A percentile compares a stretch with the other conserved stretches of the same genome.
Conservation (phyloP, 2,113 vertebrate species). For the Elgaria multicarinata region DNA sequence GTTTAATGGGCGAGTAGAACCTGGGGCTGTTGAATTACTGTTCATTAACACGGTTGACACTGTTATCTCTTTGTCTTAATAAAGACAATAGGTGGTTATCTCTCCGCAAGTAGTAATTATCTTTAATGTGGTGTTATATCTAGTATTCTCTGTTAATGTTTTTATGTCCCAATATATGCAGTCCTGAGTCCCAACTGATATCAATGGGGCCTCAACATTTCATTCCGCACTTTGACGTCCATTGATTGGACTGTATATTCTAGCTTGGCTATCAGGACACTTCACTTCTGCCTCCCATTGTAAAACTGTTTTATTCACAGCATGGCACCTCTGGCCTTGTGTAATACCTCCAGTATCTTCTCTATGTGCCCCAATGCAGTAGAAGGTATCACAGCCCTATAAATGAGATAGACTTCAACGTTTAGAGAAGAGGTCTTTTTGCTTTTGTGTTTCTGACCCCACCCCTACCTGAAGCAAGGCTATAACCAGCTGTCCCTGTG, state of each 20-base stretch:
- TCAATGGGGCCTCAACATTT: constrained; percentile 4
- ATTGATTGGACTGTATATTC: neutral
- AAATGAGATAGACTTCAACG: neutral
- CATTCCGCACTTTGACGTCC: neutral
- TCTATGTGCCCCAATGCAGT: neutral
- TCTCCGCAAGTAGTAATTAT: constrained; percentile 11
- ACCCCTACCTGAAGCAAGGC: too few relatives aligned
- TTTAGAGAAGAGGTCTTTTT: neutral
- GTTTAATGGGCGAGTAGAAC: neutral
- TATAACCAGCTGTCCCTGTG: neutral
- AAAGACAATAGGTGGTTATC: constrained; percentile 3
- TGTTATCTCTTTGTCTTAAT: constrained; percentile 14
- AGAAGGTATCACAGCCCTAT: neutral
- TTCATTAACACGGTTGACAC: constrained; percentile 5
- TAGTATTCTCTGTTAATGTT: neutral
- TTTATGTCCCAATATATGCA: constrained; percentile 2
- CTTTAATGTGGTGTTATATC: constrained; percentile 17
- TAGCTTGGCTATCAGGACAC: neutral
- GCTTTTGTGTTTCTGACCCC: neutral
- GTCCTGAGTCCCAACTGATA: neutral
- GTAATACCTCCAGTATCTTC: neutral
- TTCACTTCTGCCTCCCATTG: neutral
- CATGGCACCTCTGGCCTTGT: neutral
- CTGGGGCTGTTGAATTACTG: neutral
- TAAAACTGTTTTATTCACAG: neutral